A percentile compares a stretch with the other conserved stretches of the same genome.
Conservation (phyloP, 2,888 invertebrate genomes). For the Asteroscopus sphinx region DNA sequence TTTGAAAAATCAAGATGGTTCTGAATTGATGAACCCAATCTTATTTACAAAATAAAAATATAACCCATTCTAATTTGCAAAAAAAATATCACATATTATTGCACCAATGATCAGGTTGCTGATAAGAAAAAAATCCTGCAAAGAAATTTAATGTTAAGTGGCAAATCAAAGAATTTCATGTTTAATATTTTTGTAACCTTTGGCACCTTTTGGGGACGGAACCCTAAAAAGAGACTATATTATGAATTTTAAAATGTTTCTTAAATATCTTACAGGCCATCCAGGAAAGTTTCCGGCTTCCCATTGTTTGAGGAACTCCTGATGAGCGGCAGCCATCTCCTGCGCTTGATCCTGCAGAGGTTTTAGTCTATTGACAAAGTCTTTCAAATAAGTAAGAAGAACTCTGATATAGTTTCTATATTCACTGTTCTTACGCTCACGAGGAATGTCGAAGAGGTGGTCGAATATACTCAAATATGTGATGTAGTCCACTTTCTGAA, state of each 20-base stretch:
- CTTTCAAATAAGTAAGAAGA: slow-evolving; percentile 95
- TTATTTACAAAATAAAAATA: too few species aligned
- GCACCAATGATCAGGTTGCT: too few species aligned
- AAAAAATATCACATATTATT: too few species aligned
- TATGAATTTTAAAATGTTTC: background rate
- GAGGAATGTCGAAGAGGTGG: slow-evolving; percentile 98
- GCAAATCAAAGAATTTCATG: too few species aligned
- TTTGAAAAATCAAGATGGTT: too few species aligned
- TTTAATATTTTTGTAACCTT: too few species aligned
- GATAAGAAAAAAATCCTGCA: too few species aligned
- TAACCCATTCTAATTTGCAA: too few species aligned
- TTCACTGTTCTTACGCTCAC: slow-evolving; percentile 96
- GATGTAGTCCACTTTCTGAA: slow-evolving; percentile 97
- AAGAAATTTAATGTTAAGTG: too few species aligned
- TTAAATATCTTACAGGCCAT: slow-evolving; percentile 93
- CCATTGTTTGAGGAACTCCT: slow-evolving; percentile 96
- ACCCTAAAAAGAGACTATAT: too few species aligned
- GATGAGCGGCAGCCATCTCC: slow-evolving; percentile 94
- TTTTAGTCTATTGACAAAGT: slow-evolving; percentile 95
- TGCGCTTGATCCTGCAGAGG: slow-evolving; percentile 95
- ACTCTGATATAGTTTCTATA: slow-evolving; percentile 95
- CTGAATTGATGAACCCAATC: too few species aligned
- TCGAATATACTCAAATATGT: slow-evolving; percentile 98
- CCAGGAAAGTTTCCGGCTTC: slow-evolving; percentile 97
- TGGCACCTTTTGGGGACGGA: too few species aligned